These are phyloP conservation scores for Cryptomyrus ogoouensis DNA, from an alignment of 2,113 vertebrate genomes.

Conservation along the genomic window DNA sequence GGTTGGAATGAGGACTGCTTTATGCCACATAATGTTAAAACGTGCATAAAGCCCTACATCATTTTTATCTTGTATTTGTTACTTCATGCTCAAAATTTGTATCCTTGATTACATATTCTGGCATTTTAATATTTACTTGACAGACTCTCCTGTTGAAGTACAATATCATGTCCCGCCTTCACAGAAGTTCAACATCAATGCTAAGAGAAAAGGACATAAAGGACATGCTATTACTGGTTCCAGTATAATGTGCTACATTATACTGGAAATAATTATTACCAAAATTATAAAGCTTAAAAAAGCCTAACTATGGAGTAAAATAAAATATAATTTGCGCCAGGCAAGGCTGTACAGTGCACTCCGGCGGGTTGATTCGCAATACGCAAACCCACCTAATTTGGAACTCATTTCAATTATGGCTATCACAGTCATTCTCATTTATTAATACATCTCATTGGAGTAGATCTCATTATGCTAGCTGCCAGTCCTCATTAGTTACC, in stretches of 20 bases:
- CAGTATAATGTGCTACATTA: not conserved
- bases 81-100: not conserved
- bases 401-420: not conserved
- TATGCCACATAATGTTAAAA: constrained; percentile 21
- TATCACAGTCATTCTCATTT: not conserved
- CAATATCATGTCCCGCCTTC: not conserved
- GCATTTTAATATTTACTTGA: constrained; percentile 4
- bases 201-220: not conserved
- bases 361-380: not conserved
- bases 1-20: constrained; percentile 7
- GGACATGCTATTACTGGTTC: not conserved
- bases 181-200: not conserved
- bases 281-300: not conserved
- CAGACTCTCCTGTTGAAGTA: not conserved
- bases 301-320: not conserved
- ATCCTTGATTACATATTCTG: not conserved
- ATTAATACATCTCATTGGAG: not conserved
- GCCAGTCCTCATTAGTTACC: not conserved
- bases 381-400: not conserved
- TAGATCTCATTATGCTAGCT: not conserved
- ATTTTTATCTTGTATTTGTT: not conserved
- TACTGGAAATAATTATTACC: not conserved
- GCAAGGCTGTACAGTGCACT: not conserved
- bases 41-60: constrained; percentile 12
- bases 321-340: not conserved